A percentile compares a stretch with the other conserved stretches of the same genome.
phyloP scores from a whole-genome alignment of 2,888 invertebrate genomes.

The Chrysina gloriosa region DNA sequence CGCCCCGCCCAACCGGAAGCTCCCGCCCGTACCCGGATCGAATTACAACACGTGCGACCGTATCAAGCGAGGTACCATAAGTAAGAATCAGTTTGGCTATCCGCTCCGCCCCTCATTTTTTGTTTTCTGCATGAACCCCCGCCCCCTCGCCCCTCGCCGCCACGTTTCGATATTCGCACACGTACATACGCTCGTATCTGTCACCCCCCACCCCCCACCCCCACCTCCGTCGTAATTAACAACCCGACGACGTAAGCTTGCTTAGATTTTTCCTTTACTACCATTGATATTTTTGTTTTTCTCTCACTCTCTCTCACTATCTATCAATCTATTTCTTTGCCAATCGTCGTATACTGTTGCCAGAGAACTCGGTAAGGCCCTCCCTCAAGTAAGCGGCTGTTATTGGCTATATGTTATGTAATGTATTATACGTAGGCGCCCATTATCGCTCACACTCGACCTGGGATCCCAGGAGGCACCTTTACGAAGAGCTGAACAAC shows the following conservation, averaged over 20 bases:
- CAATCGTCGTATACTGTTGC: background rate
- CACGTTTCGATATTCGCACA: constrained; percentile 48
- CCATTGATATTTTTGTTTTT: no score
- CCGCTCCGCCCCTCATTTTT: constrained; percentile 18
- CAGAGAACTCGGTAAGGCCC: background rate
- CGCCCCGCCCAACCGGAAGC: constrained; percentile 91
- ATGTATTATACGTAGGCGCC: constrained; percentile 60
- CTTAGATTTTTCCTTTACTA: no score
- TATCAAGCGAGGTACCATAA: constrained; percentile 85
- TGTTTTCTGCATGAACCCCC: background rate
- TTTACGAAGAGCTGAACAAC: constrained; percentile 89
- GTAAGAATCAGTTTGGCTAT: constrained; percentile 51
- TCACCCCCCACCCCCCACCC: background rate
- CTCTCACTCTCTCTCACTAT: background rate
- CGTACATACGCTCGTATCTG: background rate
- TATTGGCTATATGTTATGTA: constrained; percentile 33
- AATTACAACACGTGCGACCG: constrained; percentile 95
- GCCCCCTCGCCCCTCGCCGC: constrained; percentile 39
- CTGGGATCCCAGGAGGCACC: constrained; percentile 90
- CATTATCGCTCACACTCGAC: constrained; percentile 75
- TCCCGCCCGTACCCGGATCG: constrained; percentile 92
- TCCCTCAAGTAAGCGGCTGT: background rate
- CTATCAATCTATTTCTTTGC: background rate
- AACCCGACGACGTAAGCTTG: background rate
- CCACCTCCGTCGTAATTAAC: background rate